Evolutionary conservation across 2,888 invertebrate genomes (phyloP).

Genomic region (Cremastinae sp.): DNA sequence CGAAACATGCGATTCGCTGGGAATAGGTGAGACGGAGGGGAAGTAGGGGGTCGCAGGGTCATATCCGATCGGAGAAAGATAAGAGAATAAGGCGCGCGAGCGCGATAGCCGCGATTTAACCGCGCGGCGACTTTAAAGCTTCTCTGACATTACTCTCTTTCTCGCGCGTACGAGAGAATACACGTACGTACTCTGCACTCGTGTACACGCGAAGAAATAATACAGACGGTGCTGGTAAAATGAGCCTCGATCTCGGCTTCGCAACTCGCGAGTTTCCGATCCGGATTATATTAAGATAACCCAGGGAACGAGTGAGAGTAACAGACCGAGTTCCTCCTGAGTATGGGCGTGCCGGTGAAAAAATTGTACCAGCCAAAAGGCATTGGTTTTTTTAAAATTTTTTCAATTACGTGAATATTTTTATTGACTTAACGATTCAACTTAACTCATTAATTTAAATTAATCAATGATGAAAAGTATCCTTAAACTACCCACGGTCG

Average conservation of each 20-base stretch:
- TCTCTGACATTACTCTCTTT: slow-evolving; percentile 58
- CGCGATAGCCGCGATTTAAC: slow-evolving; percentile 70
- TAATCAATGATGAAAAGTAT: too few species aligned
- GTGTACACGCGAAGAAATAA: slow-evolving; percentile 22
- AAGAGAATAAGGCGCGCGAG: slow-evolving; percentile 60
- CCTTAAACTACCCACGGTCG: too few species aligned
- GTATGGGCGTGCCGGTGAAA: slow-evolving; percentile 51
- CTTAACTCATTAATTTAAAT: too few species aligned
- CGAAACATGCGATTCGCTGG: slow-evolving; percentile 73
- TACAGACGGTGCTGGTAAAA: slow-evolving; percentile 33
- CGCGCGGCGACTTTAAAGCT: slow-evolving; percentile 74
- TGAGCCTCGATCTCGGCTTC: slow-evolving; percentile 57
- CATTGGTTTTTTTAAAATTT: slow-evolving; percentile 71
- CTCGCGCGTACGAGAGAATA: slow-evolving; percentile 44
- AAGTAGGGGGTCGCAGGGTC: slow-evolving; percentile 70
- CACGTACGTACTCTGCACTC: slow-evolving; percentile 31
- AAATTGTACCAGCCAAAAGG: slow-evolving; percentile 21
- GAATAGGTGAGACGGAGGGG: slow-evolving; percentile 65
- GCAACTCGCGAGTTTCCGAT: slow-evolving; percentile 73
- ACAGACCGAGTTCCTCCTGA: slow-evolving; percentile 29
- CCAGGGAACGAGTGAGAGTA: slow-evolving; percentile 21
- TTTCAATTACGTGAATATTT: slow-evolving; percentile 70
- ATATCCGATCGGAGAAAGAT: slow-evolving; percentile 71
- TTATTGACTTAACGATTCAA: too few species aligned
- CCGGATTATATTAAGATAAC: slow-evolving; percentile 79